Base-by-base conservation (phyloP, 2,797 vertebrate species). In the Cirrhinus molitorella region DNA sequence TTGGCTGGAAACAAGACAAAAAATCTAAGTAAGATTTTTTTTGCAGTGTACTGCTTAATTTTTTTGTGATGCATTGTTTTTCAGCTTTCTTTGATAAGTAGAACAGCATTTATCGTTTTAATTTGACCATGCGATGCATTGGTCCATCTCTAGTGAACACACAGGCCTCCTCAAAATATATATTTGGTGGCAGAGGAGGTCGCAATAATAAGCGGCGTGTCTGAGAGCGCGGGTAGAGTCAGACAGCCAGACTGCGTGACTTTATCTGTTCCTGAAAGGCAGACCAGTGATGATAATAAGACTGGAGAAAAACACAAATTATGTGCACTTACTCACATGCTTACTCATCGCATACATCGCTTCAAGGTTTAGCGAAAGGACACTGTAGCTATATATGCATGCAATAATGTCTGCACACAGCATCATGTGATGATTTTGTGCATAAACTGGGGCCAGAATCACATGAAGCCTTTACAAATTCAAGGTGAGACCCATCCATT, bases 251-350 rank as follows among this genome's bases (percentile, higher is more conserved):
- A 83, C 77, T 71, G 76, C 37, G 28, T 83, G 76, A 79, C 59
- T 86, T 68, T 70, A 75, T 83, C 63, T 83, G 61, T 70, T 83
- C 85, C 85, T 86, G 81, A 80, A 80, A 83, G 81, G 81, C 85
- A 80, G 85, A 86, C 81, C 76, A 75, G 85, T 68, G 61, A 78
- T 68, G 81, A 79, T 83, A 76, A 83, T 76, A 86, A 80, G 63
- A 83, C 61, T 61, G 78, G 77, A 74, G 76, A 83, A 80, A 86
- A 83, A 81, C 81, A 81, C 71, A 83, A 83, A 83, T 83, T 68
- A 86, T 83, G 61, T 83, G 61, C 81, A 79, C 85, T 86, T 83
- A 83, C 85, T 86, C 80, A 83, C 61, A 74, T 72, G 68, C 68
- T 83, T 83, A 83, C 85, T 80, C 81, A 83, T 67, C 51, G 63